Base-by-base conservation (phyloP, 2,113 vertebrate genomes). In the Elachura formosa region DNA sequence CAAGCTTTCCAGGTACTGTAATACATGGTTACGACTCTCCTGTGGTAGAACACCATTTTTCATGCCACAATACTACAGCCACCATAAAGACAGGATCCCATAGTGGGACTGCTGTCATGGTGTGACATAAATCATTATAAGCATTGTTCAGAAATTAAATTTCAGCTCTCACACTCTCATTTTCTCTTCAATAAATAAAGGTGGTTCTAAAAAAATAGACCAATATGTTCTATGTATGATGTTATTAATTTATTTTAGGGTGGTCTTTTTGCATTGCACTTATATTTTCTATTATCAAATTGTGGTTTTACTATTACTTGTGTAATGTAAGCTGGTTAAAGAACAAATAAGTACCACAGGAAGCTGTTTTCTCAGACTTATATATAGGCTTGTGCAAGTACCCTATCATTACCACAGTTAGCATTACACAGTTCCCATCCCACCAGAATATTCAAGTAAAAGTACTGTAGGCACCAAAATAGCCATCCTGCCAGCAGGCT, bases 361-460 rank as follows among this genome's bases (percentile, higher is more conserved):
- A 76, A 94, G 61, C 68, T 31, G 49, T 82, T 95, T 92, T 40
- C 51, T 74, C 28, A 12, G 33, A 82, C 46, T 10, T 15, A 46
- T 12, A 61, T 45, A 72, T 7, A 14, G 63, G 40, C 23, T 69
- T 69, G 75, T 74, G 51, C 52, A 28, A 52, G 59, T 56, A 88
- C 81, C 64, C 38, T 62, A 45, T 88, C 69, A 81, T 93, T 92
- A 80, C 59, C 46, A 67, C 69, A 92, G 90, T 87, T 75, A 89
- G 48, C 49, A 75, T 67, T 80, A 41, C 61, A 89, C 41, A 49
- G 34, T 21, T 94, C 86, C 73, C 58, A 58, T 90, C 86, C 81
- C 87, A 72, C 79, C 40, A 64, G 87, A 94, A 93, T 90, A 94
- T 93, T 84, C 87, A 94, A 89, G 82, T 46, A 55, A 33, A 90